A percentile compares a stretch with the other conserved stretches of the same genome.
Evolutionary conservation across 2,888 invertebrate species (phyloP).

Genomic region (Sphinx pinastri): DNA sequence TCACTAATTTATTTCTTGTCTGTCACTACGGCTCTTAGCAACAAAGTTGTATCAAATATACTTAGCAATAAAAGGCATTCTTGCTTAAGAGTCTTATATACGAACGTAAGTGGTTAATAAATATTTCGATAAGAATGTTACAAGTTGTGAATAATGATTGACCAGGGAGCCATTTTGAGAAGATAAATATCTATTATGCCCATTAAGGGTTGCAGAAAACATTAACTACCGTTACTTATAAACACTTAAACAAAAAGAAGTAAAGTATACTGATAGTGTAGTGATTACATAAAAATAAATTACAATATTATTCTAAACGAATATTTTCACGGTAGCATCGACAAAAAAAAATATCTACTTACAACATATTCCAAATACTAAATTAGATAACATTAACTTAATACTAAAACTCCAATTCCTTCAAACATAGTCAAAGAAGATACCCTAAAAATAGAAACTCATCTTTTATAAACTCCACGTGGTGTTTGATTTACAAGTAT

Average conservation of each 20-base stretch:
- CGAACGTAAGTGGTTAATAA: constrained; percentile 8
- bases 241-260: too few relatives aligned
- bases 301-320: too few relatives aligned
- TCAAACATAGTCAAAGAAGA: not conserved
- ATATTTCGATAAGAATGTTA: constrained; percentile 13
- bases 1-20: constrained; percentile 11
- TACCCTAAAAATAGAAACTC: not conserved
- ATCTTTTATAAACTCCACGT: constrained; percentile 14
- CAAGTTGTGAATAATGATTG: constrained; percentile 3
- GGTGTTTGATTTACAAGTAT: constrained; percentile 19
- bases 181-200: not conserved
- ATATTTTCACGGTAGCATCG: too few relatives aligned
- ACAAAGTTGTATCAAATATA: constrained; percentile 25
- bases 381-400: too few relatives aligned
- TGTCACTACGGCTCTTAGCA: constrained; percentile 20
- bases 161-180: not conserved
- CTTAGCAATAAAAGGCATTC: constrained; percentile 20
- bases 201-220: too few relatives aligned
- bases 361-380: too few relatives aligned
- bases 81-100: not conserved
- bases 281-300: too few relatives aligned
- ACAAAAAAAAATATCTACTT: too few relatives aligned
- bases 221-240: too few relatives aligned
- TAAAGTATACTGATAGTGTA: too few relatives aligned
- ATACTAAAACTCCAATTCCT: too few relatives aligned